phyloP scores from a whole-genome alignment of 1,140 invertebrate species.

The Diachasma alloeum region DNA sequence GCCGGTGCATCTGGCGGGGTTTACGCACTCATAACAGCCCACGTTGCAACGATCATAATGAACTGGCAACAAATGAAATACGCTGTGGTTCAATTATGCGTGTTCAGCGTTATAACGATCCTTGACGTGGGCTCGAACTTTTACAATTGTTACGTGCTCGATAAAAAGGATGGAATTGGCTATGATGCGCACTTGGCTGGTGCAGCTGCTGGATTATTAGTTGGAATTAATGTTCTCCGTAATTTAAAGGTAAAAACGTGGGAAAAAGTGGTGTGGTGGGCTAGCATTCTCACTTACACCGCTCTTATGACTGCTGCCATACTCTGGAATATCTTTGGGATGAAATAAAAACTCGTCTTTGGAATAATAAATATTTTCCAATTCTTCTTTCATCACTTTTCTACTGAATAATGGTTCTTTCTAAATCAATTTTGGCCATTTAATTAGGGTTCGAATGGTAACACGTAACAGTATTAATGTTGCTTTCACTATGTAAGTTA shows the following conservation, averaged over 20 bases:
- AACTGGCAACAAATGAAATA: slow-evolving; percentile 95
- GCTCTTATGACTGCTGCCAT: slow-evolving; percentile 79
- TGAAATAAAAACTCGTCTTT: not conserved
- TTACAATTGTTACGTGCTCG: slow-evolving; percentile 77
- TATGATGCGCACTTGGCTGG: slow-evolving; percentile 92
- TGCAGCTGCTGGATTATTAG: slow-evolving; percentile 86
- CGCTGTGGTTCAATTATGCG: slow-evolving; percentile 79
- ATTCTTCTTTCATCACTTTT: no score
- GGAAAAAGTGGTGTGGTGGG: slow-evolving; percentile 87
- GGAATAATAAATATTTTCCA: not conserved
- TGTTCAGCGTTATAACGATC: slow-evolving; percentile 77
- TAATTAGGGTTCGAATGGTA: no score
- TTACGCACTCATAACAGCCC: slow-evolving; percentile 94
- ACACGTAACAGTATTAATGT: not conserved
- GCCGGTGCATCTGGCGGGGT: slow-evolving; percentile 97
- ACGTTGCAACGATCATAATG: slow-evolving; percentile 94
- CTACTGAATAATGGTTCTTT: no score
- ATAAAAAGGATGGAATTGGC: slow-evolving; percentile 76
- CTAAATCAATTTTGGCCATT: not conserved
- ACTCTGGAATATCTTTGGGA: slow-evolving; percentile 70
- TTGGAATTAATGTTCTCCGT: slow-evolving; percentile 89
- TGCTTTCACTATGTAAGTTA: not conserved
- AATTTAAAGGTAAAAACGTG: slow-evolving; percentile 88
- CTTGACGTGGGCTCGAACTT: slow-evolving; percentile 85
- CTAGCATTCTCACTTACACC: slow-evolving; percentile 78